Conservation (phyloP, 2,113 vertebrate species). For the Mellivora capensis region DNA sequence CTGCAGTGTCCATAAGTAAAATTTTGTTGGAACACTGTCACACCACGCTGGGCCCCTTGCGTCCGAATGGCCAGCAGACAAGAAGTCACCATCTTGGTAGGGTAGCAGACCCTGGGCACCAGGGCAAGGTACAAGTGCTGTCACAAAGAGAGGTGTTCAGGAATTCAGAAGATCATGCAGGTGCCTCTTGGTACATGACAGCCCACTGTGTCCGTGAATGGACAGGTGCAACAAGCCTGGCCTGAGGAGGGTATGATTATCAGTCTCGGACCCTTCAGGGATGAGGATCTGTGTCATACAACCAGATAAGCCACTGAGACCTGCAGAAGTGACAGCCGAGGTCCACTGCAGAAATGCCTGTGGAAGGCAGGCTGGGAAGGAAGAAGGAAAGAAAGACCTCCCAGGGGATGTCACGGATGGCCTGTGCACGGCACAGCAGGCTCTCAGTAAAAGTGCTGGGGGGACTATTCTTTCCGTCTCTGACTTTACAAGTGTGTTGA, state of each 20-base stretch:
- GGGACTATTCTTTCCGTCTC: not conserved
- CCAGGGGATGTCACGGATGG: fast-evolving
- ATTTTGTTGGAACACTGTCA: not conserved
- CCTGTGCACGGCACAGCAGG: not conserved
- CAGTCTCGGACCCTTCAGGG: not conserved
- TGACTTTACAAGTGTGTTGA: not conserved
- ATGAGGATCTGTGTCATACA: not conserved
- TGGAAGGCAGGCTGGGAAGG: not conserved
- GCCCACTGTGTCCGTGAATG: not conserved
- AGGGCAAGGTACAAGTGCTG: not conserved
- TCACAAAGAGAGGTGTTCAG: not conserved
- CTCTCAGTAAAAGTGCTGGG: not conserved
- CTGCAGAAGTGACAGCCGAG: not conserved
- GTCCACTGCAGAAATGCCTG: not conserved
- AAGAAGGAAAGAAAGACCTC: not conserved
- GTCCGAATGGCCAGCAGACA: not conserved
- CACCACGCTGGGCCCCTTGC: not conserved
- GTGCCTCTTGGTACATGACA: not conserved
- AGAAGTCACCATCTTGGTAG: not conserved
- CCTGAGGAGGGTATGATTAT: not conserved
- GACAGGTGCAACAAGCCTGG: not conserved
- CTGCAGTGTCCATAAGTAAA: not conserved
- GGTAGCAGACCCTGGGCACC: not conserved
- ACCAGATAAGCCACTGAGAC: not conserved
- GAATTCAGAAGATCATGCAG: not conserved